A percentile compares a stretch with the other conserved stretches of the same genome.
Conservation (phyloP, 1,140 invertebrate genomes). For the Onthophagus taurus region DNA sequence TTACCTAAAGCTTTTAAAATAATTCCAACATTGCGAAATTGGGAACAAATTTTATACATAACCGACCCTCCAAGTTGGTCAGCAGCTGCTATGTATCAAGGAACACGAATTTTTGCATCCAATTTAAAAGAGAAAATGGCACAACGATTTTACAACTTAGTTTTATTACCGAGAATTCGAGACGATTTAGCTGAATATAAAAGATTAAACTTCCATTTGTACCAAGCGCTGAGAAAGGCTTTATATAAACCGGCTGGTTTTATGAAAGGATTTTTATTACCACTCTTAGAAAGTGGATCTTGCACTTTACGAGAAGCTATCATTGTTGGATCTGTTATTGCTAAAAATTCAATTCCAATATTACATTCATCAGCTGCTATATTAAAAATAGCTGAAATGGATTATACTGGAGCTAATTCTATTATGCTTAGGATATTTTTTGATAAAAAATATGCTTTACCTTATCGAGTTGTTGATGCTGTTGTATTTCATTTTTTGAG, state of each 20-base stretch:
- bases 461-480: constrained; percentile 90
- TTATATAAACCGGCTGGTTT: constrained; percentile 97
- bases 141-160: constrained; percentile 91
- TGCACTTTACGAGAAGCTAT: constrained; percentile 93
- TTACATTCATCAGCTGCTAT: constrained; percentile 94
- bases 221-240: constrained; percentile 87
- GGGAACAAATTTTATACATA: constrained; percentile 91
- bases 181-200: constrained; percentile 96
- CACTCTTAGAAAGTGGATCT: constrained; percentile 58
- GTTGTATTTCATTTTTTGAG: constrained; percentile 92
- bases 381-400: constrained; percentile 94
- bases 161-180: constrained; percentile 82
- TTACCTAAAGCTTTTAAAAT: constrained; percentile 98
- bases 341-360: constrained; percentile 87
- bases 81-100: constrained; percentile 94
- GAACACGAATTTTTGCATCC: constrained; percentile 90
- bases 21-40: constrained; percentile 85
- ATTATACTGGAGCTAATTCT: constrained; percentile 94
- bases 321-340: constrained; percentile 86
- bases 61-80: constrained; percentile 76
- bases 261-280: constrained; percentile 68
- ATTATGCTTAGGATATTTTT: constrained; percentile 91
- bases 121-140: constrained; percentile 95
- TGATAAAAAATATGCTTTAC: constrained; percentile 97
- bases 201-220: constrained; percentile 93